Evolutionary conservation across 92 coral and sea anemone species (phyloP).

Genomic region (Porites cylindrica): DNA sequence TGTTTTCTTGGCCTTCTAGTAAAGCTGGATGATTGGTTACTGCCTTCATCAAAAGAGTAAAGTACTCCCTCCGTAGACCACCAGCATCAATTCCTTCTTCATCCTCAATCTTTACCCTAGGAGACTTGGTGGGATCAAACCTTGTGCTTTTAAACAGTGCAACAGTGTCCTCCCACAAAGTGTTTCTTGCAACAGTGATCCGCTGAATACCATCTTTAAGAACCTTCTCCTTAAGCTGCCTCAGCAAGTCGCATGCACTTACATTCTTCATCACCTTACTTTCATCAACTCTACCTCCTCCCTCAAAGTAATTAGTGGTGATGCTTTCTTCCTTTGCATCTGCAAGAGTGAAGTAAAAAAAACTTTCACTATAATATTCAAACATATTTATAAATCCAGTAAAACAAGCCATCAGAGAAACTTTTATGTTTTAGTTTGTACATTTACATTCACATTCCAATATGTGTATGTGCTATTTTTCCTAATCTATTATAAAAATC

Average conservation of each 20-base stretch:
- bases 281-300: conserved; percentile 13
- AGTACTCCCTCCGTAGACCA: conserved; percentile 59
- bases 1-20: conserved; percentile 66
- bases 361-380: conserved; percentile 8
- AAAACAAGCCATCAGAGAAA: conserved; percentile 3
- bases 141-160: conserved; percentile 30
- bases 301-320: conserved; percentile 14
- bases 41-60: conserved; percentile 49
- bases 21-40: conserved; percentile 59
- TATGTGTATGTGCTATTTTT: conserved; percentile 10
- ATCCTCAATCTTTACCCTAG: conserved; percentile 46
- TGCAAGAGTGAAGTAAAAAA: conserved; percentile 4
- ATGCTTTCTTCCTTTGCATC: conserved; percentile 8
- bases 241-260: conserved; percentile 17
- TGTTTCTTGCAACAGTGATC: conserved; percentile 28
- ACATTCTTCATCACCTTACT: conserved; percentile 11
- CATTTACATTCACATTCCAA: conserved; percentile 5
- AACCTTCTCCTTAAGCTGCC: conserved; percentile 11
- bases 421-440: conserved; percentile 6
- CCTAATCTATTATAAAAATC: conserved; percentile 9
- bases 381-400: conserved; percentile 16
- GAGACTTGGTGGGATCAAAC: conserved; percentile 20
- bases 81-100: conserved; percentile 76
- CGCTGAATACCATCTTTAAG: conserved; percentile 31
- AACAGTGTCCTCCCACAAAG: conserved; percentile 30